Percentiles rank a stretch among this genome's conserved stretches.
Conservation (phyloP, 2,113 vertebrate genomes). For the Embiotoca jacksoni region DNA sequence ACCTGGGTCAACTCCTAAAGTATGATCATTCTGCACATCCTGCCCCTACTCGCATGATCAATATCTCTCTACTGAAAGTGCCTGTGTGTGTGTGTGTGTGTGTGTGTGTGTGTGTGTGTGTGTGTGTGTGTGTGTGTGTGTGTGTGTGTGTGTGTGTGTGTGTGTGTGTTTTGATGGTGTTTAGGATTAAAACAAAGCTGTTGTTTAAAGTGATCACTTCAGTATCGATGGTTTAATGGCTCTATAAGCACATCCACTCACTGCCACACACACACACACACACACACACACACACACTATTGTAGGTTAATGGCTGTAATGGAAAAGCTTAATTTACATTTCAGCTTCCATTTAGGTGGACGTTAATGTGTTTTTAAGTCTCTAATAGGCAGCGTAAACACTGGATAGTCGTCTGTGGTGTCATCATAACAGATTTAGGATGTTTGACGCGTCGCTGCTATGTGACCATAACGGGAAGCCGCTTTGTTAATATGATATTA, state of each 20-base stretch:
- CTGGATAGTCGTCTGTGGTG: not conserved
- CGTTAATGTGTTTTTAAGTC: constrained; percentile 39
- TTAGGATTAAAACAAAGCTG: constrained; percentile 70
- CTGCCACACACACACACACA: not conserved
- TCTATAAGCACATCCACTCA: constrained; percentile 41
- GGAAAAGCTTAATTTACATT: constrained; percentile 50
- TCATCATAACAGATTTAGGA: not conserved
- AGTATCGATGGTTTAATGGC: constrained; percentile 75
- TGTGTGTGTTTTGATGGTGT: not conserved
- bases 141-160: not conserved
- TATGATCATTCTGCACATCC: constrained; percentile 49
- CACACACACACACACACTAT: constrained; percentile 15
- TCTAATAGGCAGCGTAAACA: constrained; percentile 6
- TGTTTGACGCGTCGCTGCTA: too few species aligned
- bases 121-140: not conserved
- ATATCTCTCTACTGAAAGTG: constrained; percentile 2
- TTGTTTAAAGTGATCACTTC: constrained; percentile 53
- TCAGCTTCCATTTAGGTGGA: constrained; percentile 7
- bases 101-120: constrained; percentile 1
- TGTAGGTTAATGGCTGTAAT: constrained; percentile 57
- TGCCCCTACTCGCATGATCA: constrained; percentile 27
- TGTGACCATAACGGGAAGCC: constrained; percentile 5
- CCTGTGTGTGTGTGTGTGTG: not conserved
- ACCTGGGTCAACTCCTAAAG: constrained; percentile 53
- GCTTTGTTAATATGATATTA: not conserved